Conservation (phyloP, 1,140 invertebrate species). For the Drosophila mayri region DNA sequence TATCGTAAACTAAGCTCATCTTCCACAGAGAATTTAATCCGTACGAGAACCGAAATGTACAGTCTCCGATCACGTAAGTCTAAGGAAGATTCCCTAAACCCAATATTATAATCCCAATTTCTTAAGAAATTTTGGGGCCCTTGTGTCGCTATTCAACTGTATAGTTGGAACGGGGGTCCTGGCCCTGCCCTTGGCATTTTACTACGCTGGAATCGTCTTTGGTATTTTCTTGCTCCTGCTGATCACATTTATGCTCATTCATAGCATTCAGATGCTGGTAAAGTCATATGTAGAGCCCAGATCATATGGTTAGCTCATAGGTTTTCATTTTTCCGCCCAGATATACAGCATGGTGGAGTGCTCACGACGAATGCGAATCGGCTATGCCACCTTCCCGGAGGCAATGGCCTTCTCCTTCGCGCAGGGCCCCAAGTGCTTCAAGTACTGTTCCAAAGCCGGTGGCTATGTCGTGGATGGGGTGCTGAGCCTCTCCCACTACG, state of each 20-base stretch:
- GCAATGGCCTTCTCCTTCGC: constrained; percentile 38
- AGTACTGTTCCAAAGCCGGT: constrained; percentile 1
- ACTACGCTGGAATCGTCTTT: constrained; percentile 15
- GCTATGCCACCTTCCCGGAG: constrained; percentile 35
- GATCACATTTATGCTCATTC: constrained; percentile 12
- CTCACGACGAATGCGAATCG: constrained; percentile 24
- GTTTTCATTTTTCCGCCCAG: neutral
- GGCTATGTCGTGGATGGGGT: constrained; percentile 30
- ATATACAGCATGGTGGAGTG: constrained; percentile 51
- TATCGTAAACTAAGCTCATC: too few relatives aligned
- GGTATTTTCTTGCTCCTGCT: constrained; percentile 9
- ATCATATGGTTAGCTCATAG: too few relatives aligned
- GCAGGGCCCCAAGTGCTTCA: constrained; percentile 34
- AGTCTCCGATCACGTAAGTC: constrained; percentile 42
- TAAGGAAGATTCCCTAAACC: too few relatives aligned
- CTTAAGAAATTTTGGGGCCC: constrained; percentile 6
- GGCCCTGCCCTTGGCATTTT: constrained; percentile 45
- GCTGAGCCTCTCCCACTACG: constrained; percentile 29
- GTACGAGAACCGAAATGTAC: constrained; percentile 38
- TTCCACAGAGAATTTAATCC: constrained; percentile 29
- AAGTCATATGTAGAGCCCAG: neutral
- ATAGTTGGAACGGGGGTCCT: constrained; percentile 49
- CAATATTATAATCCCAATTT: neutral
- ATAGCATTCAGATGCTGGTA: constrained; percentile 53
- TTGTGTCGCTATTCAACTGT: constrained; percentile 37